Evolutionary conservation across 1,140 invertebrate species (phyloP), one percentile per base, ranked within the genome.

Genomic region (Ptiloglossa arizonensis): DNA sequence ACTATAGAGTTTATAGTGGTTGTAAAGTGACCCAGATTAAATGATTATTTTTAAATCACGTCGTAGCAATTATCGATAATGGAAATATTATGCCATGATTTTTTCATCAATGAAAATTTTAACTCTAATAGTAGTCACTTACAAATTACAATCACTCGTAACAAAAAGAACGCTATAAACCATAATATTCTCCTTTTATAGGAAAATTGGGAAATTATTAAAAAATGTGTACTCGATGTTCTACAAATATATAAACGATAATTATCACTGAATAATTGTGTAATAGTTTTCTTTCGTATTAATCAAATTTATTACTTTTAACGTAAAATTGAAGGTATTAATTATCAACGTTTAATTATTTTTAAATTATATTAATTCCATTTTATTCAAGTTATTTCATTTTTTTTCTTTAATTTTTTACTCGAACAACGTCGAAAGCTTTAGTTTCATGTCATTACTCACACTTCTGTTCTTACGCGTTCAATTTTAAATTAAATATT

Each of bases 31-130:
- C 73, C 73, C 41, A 69, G 32, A 50, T 76, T 41, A 41, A 13
- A 50, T 69, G 59, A 41, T 60, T 76, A 76, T 60, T 68, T 76
- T 76, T 76, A 76, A 69, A 27, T 29, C 13, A 48, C 52, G 19
- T 4, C 15, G 17, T 38, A 75, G 41, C 32, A 29, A 29, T 19
- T 17, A 32, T 15, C 69, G 54, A 69, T 69, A 76, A 76, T 32
- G 19, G 22, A 17, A 27, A 69, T 68, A 29, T 3, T 60, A 35
- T 13, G 0, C 17, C 19, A 29, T 9, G n/a, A 35, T 41, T 22
- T 22, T n/a, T 57, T 19, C 11, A n/a, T 67, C 41, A 75, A 68
- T 41, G 63, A 59, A 57, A 35, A 35, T 35, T 35, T 60, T 72
- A 59, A 59, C 41, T 44, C 15, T 1, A 3, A 3, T 8, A 8